Conservation (phyloP, 2,113 vertebrate species). For the Cheirogaleus medius region DNA sequence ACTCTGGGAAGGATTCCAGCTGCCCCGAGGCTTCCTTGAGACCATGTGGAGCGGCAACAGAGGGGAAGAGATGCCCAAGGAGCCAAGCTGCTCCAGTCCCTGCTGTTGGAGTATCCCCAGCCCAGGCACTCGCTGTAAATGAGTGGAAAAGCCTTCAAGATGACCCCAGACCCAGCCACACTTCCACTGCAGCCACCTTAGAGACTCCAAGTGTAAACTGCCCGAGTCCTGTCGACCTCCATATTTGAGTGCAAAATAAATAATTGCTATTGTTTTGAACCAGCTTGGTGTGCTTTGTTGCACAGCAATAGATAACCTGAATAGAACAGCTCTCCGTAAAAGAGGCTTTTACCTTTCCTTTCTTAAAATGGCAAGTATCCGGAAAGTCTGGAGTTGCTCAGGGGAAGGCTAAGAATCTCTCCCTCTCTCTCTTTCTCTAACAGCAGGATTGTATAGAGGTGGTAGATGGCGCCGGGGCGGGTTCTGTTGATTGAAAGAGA, state of each 20-base stretch:
- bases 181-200: background rate
- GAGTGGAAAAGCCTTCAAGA: background rate
- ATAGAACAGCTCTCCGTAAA: background rate
- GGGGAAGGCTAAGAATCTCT: background rate
- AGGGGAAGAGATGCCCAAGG: background rate
- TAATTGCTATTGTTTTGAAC: background rate
- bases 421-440: background rate
- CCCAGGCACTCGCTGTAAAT: background rate
- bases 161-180: background rate
- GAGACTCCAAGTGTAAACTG: background rate
- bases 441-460: background rate
- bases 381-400: background rate
- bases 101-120: background rate
- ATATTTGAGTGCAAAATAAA: background rate
- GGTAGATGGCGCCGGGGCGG: no score
- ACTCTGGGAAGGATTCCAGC: background rate
- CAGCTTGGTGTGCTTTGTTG: background rate
- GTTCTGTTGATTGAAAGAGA: background rate
- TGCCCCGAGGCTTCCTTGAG: background rate
- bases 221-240: background rate
- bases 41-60: fast-evolving
- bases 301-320: background rate
- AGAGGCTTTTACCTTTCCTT: background rate
- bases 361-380: background rate
- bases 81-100: background rate